Conservation (phyloP, 2,797 vertebrate genomes). For the Prunella strophiata region DNA sequence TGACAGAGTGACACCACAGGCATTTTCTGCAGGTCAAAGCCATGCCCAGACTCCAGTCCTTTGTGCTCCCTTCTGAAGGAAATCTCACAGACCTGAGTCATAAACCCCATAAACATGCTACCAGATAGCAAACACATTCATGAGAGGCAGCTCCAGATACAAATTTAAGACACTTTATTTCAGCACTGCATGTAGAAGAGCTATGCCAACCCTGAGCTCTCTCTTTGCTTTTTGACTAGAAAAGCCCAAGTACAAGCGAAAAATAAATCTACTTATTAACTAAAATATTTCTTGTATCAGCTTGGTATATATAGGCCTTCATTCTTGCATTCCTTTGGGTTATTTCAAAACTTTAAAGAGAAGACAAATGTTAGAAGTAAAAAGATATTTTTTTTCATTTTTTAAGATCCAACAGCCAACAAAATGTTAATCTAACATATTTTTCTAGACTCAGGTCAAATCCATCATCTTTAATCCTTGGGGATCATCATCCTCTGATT, state of each 20-base stretch:
- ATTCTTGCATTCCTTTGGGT: conserved; percentile 28
- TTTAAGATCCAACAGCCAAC: background rate
- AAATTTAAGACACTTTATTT: background rate
- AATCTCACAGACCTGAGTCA: background rate
- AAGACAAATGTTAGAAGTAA: conserved; percentile 24
- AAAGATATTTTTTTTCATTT: background rate
- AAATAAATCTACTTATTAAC: conserved; percentile 16
- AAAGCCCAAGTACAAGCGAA: background rate
- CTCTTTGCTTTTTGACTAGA: background rate
- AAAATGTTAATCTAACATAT: background rate
- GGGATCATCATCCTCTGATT: background rate
- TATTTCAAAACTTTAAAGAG: conserved; percentile 41
- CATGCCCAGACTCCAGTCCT: background rate
- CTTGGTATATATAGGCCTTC: background rate
- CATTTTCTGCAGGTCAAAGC: background rate
- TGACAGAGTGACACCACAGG: background rate
- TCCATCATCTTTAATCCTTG: conserved; percentile 39
- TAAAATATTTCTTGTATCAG: conserved; percentile 17
- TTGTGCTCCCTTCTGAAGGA: background rate
- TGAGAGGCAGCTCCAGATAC: background rate
- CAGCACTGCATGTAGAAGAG: background rate
- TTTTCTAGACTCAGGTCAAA: conserved; percentile 40
- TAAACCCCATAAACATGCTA: background rate
- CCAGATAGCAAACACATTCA: background rate
- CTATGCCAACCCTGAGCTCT: background rate